phyloP scores from a whole-genome alignment of 2,888 invertebrate genomes.

The Holacanthella duospinosa region DNA sequence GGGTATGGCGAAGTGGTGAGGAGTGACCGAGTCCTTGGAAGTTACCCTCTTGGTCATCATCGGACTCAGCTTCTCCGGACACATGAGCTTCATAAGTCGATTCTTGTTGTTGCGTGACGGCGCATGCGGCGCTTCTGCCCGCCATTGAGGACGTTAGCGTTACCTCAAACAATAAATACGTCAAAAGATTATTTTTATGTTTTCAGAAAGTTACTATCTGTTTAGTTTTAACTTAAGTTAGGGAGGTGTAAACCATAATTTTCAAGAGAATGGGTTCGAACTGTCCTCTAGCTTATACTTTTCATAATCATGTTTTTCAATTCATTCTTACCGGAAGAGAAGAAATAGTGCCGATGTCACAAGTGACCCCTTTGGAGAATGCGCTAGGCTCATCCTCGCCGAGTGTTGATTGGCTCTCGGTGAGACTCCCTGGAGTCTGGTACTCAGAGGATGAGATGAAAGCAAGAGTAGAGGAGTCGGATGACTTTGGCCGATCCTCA shows the following conservation, averaged over 20 bases:
- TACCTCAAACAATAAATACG: too few relatives aligned
- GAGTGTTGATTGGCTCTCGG: background rate
- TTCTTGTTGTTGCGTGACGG: slow-evolving; percentile 16
- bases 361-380: background rate
- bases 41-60: slow-evolving; percentile 32
- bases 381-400: background rate
- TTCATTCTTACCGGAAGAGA: slow-evolving; percentile 33
- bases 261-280: too few relatives aligned
- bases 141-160: slow-evolving; percentile 35
- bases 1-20: background rate
- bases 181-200: too few relatives aligned
- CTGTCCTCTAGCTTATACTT: too few relatives aligned
- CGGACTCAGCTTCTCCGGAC: slow-evolving; percentile 28
- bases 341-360: background rate
- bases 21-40: background rate
- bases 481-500: slow-evolving; percentile 37
- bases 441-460: slow-evolving; percentile 37
- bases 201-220: too few relatives aligned
- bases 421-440: slow-evolving; percentile 20
- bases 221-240: too few relatives aligned
- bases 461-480: slow-evolving; percentile 35
- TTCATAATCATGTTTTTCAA: too few relatives aligned
- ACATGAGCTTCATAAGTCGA: slow-evolving; percentile 36
- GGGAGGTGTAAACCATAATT: too few relatives aligned
- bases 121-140: slow-evolving; percentile 25